Percentiles rank a stretch among this genome's conserved stretches.
These are phyloP conservation scores for Ceriagrion tenellum DNA, from an alignment of 2,888 invertebrate species.

Conservation along the genomic window DNA sequence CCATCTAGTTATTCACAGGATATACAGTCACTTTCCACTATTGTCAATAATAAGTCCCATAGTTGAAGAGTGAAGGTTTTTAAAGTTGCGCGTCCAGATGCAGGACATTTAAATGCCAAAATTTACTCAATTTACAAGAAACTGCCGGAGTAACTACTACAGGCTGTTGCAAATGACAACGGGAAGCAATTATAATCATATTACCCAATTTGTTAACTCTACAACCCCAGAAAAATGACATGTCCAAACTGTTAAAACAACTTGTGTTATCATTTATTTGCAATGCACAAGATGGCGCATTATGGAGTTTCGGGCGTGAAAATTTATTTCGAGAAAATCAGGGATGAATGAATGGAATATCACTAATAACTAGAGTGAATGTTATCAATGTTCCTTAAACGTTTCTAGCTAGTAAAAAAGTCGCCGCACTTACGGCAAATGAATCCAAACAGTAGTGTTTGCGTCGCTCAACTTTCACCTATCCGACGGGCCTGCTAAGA, in stretches of 20 bases:
- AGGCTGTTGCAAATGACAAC: background rate
- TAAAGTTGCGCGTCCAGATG: background rate
- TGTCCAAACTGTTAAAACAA: background rate
- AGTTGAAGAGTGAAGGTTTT: background rate
- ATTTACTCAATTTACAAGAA: background rate
- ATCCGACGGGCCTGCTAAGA: background rate
- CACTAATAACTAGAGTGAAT: background rate
- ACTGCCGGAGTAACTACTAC: background rate
- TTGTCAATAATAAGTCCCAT: background rate
- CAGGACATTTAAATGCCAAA: background rate
- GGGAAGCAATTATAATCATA: background rate
- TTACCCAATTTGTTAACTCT: background rate
- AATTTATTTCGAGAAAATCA: background rate
- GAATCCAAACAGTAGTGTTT: constrained; percentile 39
- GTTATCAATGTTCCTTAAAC: background rate
- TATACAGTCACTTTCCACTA: background rate
- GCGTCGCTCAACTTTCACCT: constrained; percentile 63
- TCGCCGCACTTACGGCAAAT: constrained; percentile 49
- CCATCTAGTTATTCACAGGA: background rate
- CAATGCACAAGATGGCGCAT: constrained; percentile 59
- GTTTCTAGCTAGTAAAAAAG: background rate
- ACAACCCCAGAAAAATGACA: background rate
- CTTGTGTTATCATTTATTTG: constrained; percentile 58
- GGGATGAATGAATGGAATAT: constrained; percentile 43
- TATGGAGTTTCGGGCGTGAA: constrained; percentile 1